Conservation (phyloP, 2,797 vertebrate genomes). For the Xenentodon cancila region DNA sequence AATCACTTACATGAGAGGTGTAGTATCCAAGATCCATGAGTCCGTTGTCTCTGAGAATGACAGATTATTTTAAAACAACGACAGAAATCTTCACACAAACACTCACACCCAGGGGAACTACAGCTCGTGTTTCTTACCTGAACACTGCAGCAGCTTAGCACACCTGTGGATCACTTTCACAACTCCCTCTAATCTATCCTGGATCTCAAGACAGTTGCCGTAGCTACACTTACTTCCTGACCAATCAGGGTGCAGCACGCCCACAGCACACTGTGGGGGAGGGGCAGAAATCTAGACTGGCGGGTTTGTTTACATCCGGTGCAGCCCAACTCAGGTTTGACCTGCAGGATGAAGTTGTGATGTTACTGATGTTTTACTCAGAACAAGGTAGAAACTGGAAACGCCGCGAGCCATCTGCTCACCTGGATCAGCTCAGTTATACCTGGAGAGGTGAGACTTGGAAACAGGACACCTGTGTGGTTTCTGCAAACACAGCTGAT, state of each 20-base stretch:
- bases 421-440: too few species aligned
- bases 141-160: background rate
- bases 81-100: background rate
- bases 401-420: too few species aligned
- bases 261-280: constrained; percentile 1
- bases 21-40: constrained; percentile 62
- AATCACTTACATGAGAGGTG: constrained; percentile 58
- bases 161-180: constrained; percentile 11
- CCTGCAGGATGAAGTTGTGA: background rate
- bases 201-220: constrained; percentile 34
- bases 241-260: constrained; percentile 37
- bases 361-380: background rate
- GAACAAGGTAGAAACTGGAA: background rate
- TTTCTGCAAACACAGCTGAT: constrained; percentile 36
- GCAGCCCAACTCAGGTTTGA: background rate
- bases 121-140: background rate
- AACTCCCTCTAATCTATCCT: constrained; percentile 17
- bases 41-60: background rate
- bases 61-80: background rate
- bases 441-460: too few species aligned
- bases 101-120: background rate
- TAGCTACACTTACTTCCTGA: constrained; percentile 16
- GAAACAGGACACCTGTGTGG: constrained; percentile 42
- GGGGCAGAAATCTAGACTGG: constrained; percentile 40
- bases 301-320: constrained; percentile 30